Evolutionary conservation across 2,888 invertebrate genomes (phyloP), one percentile per base, ranked within the genome.

Genomic region (Agonopterix subpropinquella): DNA sequence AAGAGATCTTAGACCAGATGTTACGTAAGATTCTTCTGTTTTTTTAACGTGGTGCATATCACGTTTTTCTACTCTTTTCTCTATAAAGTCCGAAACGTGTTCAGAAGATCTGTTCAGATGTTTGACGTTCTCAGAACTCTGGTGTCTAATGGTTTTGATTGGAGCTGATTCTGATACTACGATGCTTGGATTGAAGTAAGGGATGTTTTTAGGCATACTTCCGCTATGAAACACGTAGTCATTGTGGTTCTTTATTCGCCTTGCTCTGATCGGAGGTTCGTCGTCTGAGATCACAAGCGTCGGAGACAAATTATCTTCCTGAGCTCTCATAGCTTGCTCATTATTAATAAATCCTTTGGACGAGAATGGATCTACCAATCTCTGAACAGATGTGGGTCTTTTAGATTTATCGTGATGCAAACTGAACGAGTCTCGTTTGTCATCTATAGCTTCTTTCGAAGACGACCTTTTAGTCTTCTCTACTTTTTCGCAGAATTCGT

Each of bases 201-300:
- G 84, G 50, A 86, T 70, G 51, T 80, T 85, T 53, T 88, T 84
- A 35, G 86, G 84, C 84, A 87, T 82, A 54, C 88, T 87, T 11
- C 85, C 81, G 53, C 85, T 80, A 47, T 77, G 75, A 52, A 83
- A 86, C 45, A 73, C 65, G 56, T 69, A 82, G 55, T 88, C 88
- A 47, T 71, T 77, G 41, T 77, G 77, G 51, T 66, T 75, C 54
- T 80, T 82, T 43, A 82, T 78, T 47, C 80, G 74, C 68, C 80
- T 78, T 51, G 75, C 83, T 56, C 77, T 70, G 8, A 72, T 67
- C 8, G 76, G 79, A 37, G 75, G 72, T 49, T 83, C 83, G 1
- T 83, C 83, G 41, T 85, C 83, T 47, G 78, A 77, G 56, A 72
- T 73, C 52, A 73, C 74, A 43, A 80, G 56, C 13, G 77, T 67